These are phyloP conservation scores for Ateles fusciceps DNA, from an alignment of 2,797 vertebrate species.

Conservation along the genomic window DNA sequence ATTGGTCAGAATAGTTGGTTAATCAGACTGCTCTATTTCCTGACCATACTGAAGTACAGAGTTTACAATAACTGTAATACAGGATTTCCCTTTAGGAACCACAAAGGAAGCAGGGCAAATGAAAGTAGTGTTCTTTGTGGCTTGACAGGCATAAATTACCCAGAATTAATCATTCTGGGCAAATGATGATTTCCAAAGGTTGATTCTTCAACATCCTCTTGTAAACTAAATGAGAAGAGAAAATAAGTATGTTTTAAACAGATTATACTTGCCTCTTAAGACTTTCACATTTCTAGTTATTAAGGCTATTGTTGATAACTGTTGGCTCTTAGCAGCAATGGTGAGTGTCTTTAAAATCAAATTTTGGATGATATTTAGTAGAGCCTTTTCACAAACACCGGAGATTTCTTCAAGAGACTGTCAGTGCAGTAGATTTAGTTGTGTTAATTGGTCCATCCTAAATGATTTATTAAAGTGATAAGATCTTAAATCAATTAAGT, in stretches of 20 bases:
- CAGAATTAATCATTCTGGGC: not conserved
- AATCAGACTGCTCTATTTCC: slow-evolving; percentile 47
- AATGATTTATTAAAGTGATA: not conserved
- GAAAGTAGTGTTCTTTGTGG: not conserved
- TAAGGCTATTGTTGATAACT: not conserved
- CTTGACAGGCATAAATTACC: not conserved
- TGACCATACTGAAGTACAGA: slow-evolving; percentile 3
- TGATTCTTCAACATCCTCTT: slow-evolving; percentile 15
- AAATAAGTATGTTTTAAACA: not conserved
- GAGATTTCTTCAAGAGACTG: not conserved
- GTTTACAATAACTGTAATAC: not conserved
- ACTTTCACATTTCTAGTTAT: not conserved
- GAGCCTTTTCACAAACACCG: not conserved
- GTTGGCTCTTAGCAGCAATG: not conserved
- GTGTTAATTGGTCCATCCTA: not conserved
- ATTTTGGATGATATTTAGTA: not conserved
- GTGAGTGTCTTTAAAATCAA: not conserved
- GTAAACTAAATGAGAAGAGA: slow-evolving; percentile 22
- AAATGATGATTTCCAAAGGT: slow-evolving; percentile 1
- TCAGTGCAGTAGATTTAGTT: not conserved
- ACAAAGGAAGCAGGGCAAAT: not conserved
- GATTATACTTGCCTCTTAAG: not conserved
- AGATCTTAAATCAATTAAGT: slow-evolving; percentile 27
- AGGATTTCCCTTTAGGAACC: not conserved
- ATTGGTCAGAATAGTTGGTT: slow-evolving; percentile 39